Conservation (phyloP, 2,113 vertebrate genomes). For the Lagopus muta region DNA sequence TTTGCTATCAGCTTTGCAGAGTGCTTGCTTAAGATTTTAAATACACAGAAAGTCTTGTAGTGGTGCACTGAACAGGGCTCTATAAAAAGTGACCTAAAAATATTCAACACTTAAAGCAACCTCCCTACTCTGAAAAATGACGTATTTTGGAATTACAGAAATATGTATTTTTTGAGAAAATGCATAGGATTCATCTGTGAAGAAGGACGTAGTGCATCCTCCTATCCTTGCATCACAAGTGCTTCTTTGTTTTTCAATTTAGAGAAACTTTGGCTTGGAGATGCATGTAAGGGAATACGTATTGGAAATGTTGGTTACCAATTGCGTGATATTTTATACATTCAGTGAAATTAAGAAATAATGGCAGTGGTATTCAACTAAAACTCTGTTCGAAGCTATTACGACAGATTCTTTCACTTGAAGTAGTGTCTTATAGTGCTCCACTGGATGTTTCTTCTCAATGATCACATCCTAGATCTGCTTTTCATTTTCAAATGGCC, state of each 20-base stretch:
- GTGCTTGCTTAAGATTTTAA: neutral
- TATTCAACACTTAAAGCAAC: neutral
- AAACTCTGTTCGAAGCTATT: neutral
- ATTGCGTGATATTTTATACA: neutral
- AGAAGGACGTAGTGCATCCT: neutral
- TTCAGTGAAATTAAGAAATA: neutral
- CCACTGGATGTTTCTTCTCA: too few relatives aligned
- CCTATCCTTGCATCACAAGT: neutral
- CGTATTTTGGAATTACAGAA: neutral
- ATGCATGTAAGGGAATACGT: neutral
- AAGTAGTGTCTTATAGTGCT: neutral
- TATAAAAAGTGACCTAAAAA: neutral
- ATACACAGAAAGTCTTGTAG: neutral
- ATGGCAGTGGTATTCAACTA: neutral
- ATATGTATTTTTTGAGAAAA: neutral
- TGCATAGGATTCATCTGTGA: neutral
- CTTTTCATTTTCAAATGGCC: too few relatives aligned
- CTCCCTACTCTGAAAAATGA: neutral
- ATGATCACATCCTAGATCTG: too few relatives aligned
- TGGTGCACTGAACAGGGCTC: neutral
- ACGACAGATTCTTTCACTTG: neutral
- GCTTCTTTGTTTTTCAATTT: neutral
- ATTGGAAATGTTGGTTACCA: neutral
- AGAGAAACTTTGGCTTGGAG: neutral
- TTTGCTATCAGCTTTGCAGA: accelerated